Evolutionary conservation across 2,888 invertebrate genomes (phyloP), one percentile per base, ranked within the genome.

Genomic region (Amaurobius ferox): DNA sequence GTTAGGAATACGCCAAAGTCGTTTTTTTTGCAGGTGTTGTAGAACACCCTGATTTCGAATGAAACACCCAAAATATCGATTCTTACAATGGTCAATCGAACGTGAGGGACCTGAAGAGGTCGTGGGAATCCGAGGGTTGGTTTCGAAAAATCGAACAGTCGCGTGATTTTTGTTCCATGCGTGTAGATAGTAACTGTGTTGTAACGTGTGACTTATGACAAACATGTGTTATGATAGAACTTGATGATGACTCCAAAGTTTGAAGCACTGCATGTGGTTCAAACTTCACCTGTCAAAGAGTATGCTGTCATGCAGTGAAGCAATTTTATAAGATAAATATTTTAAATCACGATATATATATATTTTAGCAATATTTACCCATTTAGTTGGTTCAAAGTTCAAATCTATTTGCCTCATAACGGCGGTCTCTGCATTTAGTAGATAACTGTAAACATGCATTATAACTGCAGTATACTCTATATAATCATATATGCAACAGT

Each of bases 231-330:
- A 3, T 13, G 1, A 23, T 23, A 9, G 55, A 23, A 3, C 5
- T 55, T 55, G 23, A 55, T 16, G 55, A 55, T 55, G 55, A 5
- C 5, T 23, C 23, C 1, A 23, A 55, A 55, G 2, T 23, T 55
- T 23, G 3, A n/a, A n/a, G n/a, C n/a, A n/a, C n/a, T n/a, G n/a
- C n/a, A n/a, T n/a, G n/a, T n/a, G n/a, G n/a, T n/a, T n/a, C n/a
- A n/a, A n/a, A n/a, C 5, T 55, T 55, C 55, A 55, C 55, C 55
- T 55, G 55, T 55, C 23, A n/a, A n/a, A n/a, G n/a, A n/a, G n/a
- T n/a, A n/a, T n/a, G n/a, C n/a, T n/a, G n/a, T n/a, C n/a, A n/a
- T n/a, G n/a, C n/a, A n/a, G n/a, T n/a, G n/a, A n/a, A n/a, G n/a
- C n/a, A n/a, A n/a, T n/a, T n/a, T n/a, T n/a, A n/a, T n/a, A n/a